Evolutionary conservation across 1,140 invertebrate species (phyloP).

Genomic region (Bombus waltoni): DNA sequence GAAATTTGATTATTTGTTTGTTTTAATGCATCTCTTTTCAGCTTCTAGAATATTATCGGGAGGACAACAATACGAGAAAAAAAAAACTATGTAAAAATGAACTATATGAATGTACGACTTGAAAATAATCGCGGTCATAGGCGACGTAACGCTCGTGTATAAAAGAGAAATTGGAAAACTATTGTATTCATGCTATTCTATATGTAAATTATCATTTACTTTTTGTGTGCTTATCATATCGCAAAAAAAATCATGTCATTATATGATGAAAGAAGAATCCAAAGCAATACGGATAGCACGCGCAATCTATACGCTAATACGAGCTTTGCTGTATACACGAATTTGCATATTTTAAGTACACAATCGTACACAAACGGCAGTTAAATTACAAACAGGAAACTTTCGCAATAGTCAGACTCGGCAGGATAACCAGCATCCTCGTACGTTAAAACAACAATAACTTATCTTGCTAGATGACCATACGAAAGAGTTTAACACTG

Average conservation of each 20-base stretch:
- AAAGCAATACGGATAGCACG: slow-evolving; percentile 64
- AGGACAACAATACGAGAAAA: slow-evolving; percentile 11
- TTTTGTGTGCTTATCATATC: slow-evolving; percentile 75
- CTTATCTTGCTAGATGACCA: slow-evolving; percentile 14
- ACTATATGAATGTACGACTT: slow-evolving; percentile 29
- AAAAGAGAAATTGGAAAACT: slow-evolving; percentile 53
- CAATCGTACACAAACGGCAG: slow-evolving; percentile 51
- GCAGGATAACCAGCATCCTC: slow-evolving; percentile 74
- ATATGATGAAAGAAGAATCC: slow-evolving; percentile 39
- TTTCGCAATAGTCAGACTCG: slow-evolving; percentile 14
- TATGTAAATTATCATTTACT: slow-evolving; percentile 74
- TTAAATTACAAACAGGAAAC: neutral
- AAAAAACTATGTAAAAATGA: slow-evolving; percentile 31
- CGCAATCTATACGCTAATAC: slow-evolving; percentile 69
- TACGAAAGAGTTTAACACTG: slow-evolving; percentile 24
- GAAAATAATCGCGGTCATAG: slow-evolving; percentile 34
- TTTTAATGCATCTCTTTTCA: slow-evolving; percentile 31
- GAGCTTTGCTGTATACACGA: slow-evolving; percentile 74
- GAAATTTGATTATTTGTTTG: neutral
- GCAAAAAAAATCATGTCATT: slow-evolving; percentile 65
- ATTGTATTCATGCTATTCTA: slow-evolving; percentile 66
- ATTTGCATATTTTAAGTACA: slow-evolving; percentile 61
- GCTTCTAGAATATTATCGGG: slow-evolving; percentile 10
- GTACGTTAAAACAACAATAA: slow-evolving; percentile 21
- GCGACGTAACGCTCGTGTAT: slow-evolving; percentile 51